These are phyloP conservation scores for Hephaestus fuliginosus DNA, from an alignment of 2,797 vertebrate genomes.

Conservation along the genomic window DNA sequence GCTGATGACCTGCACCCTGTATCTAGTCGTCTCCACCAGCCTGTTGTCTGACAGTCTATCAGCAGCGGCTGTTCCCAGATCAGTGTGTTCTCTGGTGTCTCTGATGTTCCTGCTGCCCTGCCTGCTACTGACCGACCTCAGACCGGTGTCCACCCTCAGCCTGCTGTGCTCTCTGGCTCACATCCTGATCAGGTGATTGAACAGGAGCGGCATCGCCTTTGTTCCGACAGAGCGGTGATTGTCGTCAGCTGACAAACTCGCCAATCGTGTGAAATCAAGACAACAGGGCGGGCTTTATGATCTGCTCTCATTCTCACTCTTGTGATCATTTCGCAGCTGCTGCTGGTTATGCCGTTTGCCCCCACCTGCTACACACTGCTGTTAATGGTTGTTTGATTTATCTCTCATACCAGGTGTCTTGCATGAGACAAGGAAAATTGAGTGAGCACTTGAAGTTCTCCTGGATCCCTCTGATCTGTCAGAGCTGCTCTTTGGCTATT, in stretches of 20 bases:
- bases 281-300: background rate
- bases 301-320: slow-evolving; percentile 30
- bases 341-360: slow-evolving; percentile 40
- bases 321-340: slow-evolving; percentile 46
- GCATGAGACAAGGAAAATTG: slow-evolving; percentile 15
- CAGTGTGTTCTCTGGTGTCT: slow-evolving; percentile 82
- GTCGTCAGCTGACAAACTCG: slow-evolving; percentile 8
- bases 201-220: background rate
- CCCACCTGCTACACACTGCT: slow-evolving; percentile 34
- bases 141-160: slow-evolving; percentile 86
- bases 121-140: slow-evolving; percentile 86
- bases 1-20: slow-evolving; percentile 87
- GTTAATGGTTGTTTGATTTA: slow-evolving; percentile 50
- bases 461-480: slow-evolving; percentile 18
- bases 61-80: slow-evolving; percentile 72
- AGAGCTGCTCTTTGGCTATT: slow-evolving; percentile 5
- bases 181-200: slow-evolving; percentile 82
- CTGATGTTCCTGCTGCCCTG: slow-evolving; percentile 85
- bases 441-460: slow-evolving; percentile 8
- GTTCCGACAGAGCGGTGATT: background rate
- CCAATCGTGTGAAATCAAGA: slow-evolving; percentile 21
- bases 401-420: slow-evolving; percentile 38
- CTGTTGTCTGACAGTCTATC: slow-evolving; percentile 85
- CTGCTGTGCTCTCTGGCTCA: slow-evolving; percentile 90
- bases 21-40: slow-evolving; percentile 86